These are phyloP conservation scores for Pterobdella sp. DNA, from an alignment of 2,888 invertebrate species.

Conservation along the genomic window DNA sequence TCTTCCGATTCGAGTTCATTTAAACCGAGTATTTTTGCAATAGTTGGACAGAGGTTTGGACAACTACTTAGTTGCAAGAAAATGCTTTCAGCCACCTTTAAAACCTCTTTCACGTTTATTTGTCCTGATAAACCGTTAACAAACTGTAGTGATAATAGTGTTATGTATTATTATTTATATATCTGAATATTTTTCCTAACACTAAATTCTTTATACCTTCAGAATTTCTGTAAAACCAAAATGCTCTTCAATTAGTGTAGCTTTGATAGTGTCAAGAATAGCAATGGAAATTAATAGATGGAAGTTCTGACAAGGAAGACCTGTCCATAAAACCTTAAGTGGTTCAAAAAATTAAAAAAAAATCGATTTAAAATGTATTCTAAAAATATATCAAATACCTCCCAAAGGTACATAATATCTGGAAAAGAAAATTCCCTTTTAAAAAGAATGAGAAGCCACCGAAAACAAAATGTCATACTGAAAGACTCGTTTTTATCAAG, in stretches of 20 bases:
- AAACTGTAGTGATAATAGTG: slow-evolving; percentile 59
- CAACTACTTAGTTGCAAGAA: slow-evolving; percentile 66
- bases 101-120: slow-evolving; percentile 71
- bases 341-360: neutral
- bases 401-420: slow-evolving; percentile 86
- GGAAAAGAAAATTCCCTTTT: slow-evolving; percentile 80
- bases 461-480: slow-evolving; percentile 97
- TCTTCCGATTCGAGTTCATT: neutral
- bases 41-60: slow-evolving; percentile 43
- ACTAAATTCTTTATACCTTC: slow-evolving; percentile 53
- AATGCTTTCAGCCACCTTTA: slow-evolving; percentile 83
- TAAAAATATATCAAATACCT: slow-evolving; percentile 56
- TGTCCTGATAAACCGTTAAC: slow-evolving; percentile 86
- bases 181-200: too few relatives aligned
- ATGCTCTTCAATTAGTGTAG: slow-evolving; percentile 75
- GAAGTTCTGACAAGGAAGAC: slow-evolving; percentile 84
- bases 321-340: slow-evolving; percentile 72
- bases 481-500: slow-evolving; percentile 74
- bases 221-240: slow-evolving; percentile 85
- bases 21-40: slow-evolving; percentile 45
- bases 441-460: slow-evolving; percentile 91
- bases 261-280: slow-evolving; percentile 80
- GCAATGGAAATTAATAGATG: slow-evolving; percentile 86
- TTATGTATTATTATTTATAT: too few relatives aligned
- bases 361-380: neutral